Base-by-base conservation (phyloP, 1,140 invertebrate species). In the Halictus rubicundus region DNA sequence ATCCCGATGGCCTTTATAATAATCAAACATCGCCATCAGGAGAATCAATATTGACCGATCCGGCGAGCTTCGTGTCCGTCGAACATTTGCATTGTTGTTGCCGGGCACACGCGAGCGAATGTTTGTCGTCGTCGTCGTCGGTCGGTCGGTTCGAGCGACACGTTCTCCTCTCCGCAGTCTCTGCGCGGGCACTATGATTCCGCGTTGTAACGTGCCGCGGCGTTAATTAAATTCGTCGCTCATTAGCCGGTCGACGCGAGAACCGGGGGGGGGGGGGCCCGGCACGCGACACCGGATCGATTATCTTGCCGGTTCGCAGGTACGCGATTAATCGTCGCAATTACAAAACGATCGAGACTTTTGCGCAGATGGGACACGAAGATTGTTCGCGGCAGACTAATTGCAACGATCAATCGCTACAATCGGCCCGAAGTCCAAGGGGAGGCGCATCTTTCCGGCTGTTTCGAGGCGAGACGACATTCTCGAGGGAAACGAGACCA, bases 351-450 rank as follows among this genome's bases (percentile, higher is more conserved):
- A 78, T 63, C 52, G 46, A 32, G 19, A 70, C 9, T 49, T 74
- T 66, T 37, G n/a, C 19, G 14, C 37, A 46, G 42, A 46, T 12
- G 14, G 42, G 1, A 14, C 2, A 69, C 23, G 19, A n/a, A 21
- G 61, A 54, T 54, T 54, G 16, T 21, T n/a, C 14, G 54, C 42
- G 52, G 54, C 71, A 66, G 57, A 70, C 66, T 83, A 75, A 76
- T 82, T 72, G 81, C 77, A 84, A 85, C 83, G 81, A 80, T 83
- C 80, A 83, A 83, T 85, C 83, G 83, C 83, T 83, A 85, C 83
- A 85, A 85, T 85, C 83, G 83, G 83, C 83, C 83, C 68, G 46
- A 85, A 85, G 83, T 85, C 83, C 75, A 85, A 76, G 72, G 68
- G 75, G 68, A 70, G 52, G 27, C 21, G 27, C 52, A 23, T 23